Evolutionary conservation across 2,113 vertebrate genomes (phyloP).

Genomic region (Corvus cornix): DNA sequence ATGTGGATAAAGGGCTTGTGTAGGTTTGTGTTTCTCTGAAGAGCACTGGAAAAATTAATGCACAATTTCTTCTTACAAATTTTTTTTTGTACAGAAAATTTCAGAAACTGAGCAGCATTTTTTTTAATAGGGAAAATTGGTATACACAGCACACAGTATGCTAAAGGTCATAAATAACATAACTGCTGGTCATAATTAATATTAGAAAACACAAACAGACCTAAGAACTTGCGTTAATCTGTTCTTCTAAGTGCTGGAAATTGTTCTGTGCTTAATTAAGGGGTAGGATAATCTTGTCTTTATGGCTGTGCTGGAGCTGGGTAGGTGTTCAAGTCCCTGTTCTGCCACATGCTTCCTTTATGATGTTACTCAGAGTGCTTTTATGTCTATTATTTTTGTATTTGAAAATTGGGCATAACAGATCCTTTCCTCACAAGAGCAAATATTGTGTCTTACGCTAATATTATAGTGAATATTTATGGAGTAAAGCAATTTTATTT

Average conservation of each 20-base stretch:
- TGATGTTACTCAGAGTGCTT: not conserved
- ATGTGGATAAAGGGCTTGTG: not conserved
- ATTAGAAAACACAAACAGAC: not conserved
- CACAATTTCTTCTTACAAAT: not conserved
- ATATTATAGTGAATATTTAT: not conserved
- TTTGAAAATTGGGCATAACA: conserved; percentile 7
- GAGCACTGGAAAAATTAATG: not conserved
- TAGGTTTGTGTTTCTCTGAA: not conserved
- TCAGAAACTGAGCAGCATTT: not conserved
- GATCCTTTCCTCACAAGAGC: not conserved
- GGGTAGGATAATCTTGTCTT: not conserved
- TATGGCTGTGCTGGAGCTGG: not conserved
- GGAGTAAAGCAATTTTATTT: not conserved
- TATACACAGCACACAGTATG: not conserved
- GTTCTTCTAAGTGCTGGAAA: not conserved
- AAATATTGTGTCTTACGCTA: not conserved
- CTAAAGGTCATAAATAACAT: not conserved
- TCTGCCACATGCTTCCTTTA: not conserved
- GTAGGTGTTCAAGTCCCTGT: not conserved
- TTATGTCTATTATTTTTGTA: not conserved
- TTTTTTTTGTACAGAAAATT: not conserved
- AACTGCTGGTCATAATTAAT: not conserved
- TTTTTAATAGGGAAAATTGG: not conserved
- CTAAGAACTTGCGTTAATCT: not conserved
- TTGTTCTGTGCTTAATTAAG: not conserved